Conservation (phyloP, 2,797 vertebrate species). For the Acanthurus tractus region DNA sequence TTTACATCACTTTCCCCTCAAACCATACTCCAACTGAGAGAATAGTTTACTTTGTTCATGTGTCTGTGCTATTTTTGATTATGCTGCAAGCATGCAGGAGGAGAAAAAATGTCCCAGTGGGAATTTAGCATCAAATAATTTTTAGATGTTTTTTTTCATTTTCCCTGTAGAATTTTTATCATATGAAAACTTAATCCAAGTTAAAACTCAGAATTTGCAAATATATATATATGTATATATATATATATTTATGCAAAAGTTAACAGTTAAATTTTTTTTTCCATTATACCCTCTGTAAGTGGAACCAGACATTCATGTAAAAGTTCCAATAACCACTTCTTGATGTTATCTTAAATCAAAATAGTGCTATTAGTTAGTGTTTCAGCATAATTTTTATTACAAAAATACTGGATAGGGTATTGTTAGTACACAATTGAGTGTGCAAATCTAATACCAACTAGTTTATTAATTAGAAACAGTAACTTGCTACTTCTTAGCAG, state of each 20-base stretch:
- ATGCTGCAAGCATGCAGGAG: constrained; percentile 25
- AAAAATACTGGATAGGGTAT: no score
- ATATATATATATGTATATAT: background rate
- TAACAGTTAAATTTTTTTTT: background rate
- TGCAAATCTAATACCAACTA: no score
- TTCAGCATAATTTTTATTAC: no score
- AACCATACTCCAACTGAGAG: constrained; percentile 15
- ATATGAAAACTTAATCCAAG: background rate
- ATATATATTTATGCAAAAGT: background rate
- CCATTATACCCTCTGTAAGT: background rate
- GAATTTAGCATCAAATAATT: constrained; percentile 21
- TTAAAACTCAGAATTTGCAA: background rate
- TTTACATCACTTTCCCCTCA: constrained; percentile 12
- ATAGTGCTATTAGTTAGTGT: no score
- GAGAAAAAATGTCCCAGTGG: constrained; percentile 30
- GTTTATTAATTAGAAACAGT: no score
- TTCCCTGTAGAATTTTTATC: constrained; percentile 10
- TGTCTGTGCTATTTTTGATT: constrained; percentile 34
- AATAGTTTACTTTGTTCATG: constrained; percentile 32
- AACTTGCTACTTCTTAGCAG: no score
- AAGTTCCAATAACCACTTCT: background rate
- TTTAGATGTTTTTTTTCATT: constrained; percentile 4
- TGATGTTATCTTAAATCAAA: no score
- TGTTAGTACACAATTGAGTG: no score
- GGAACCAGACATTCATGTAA: background rate